These are phyloP conservation scores for Alca torda DNA, from an alignment of 2,797 vertebrate genomes.

Conservation along the genomic window DNA sequence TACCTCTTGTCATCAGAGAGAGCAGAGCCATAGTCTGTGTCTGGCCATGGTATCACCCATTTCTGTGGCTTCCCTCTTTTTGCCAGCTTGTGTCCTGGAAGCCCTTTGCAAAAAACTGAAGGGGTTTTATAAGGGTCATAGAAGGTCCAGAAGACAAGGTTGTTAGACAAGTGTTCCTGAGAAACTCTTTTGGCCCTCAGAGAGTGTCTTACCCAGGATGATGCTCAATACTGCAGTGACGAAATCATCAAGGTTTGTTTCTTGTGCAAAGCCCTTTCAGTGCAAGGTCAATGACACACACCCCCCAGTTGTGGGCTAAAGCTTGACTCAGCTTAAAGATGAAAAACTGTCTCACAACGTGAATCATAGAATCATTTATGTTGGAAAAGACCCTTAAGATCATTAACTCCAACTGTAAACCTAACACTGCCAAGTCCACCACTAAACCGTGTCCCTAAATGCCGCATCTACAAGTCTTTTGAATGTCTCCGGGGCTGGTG, in stretches of 20 bases:
- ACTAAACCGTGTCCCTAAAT: not conserved
- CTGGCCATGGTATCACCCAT: fast-evolving
- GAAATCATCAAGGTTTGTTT: not conserved
- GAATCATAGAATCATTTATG: not conserved
- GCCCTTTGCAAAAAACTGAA: not conserved
- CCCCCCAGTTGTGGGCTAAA: not conserved
- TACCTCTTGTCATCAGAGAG: not conserved
- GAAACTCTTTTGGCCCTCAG: not conserved
- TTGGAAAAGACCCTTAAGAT: not conserved
- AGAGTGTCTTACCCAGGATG: not conserved
- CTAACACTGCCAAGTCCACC: not conserved
- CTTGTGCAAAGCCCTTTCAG: not conserved
- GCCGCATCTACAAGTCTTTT: not conserved
- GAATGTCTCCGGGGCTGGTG: not conserved
- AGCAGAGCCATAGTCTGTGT: not conserved
- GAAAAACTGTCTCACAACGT: not conserved
- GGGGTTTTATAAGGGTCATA: not conserved
- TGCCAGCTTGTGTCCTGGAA: not conserved
- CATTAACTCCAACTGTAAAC: not conserved
- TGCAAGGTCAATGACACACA: not conserved
- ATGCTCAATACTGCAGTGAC: not conserved
- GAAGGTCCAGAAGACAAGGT: not conserved
- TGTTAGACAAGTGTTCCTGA: not conserved
- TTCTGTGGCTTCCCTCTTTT: not conserved
- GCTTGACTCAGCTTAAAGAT: not conserved